These are phyloP conservation scores for Physella acuta DNA, from an alignment of 1,140 invertebrate genomes.

Conservation along the genomic window DNA sequence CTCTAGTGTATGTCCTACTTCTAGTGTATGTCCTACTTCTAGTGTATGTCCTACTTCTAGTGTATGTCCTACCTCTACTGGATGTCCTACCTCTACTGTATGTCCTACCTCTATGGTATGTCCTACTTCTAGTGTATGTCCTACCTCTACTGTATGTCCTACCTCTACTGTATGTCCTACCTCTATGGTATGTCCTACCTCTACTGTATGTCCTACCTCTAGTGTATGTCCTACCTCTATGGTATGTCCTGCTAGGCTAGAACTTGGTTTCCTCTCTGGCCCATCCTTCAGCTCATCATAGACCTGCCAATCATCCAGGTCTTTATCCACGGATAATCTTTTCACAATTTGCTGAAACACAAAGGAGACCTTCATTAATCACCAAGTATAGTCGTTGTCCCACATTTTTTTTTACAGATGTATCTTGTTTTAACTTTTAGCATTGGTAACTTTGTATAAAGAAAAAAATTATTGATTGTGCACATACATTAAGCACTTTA, in stretches of 20 bases:
- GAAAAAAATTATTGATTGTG: too few relatives aligned
- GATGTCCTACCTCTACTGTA: background rate
- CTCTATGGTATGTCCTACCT: background rate
- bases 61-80: background rate
- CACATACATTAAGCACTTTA: too few relatives aligned
- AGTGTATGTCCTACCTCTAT: conserved; percentile 2
- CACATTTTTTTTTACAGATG: too few relatives aligned
- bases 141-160: background rate
- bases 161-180: background rate
- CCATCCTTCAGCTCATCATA: conserved; percentile 36
- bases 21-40: background rate
- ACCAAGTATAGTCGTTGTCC: too few relatives aligned
- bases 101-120: background rate
- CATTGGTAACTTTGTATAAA: too few relatives aligned
- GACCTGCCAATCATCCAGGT: conserved; percentile 43
- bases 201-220: background rate
- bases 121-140: background rate
- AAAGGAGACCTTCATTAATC: background rate
- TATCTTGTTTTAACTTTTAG: too few relatives aligned
- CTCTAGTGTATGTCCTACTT: background rate
- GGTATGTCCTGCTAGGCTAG: background rate
- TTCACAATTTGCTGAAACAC: conserved; percentile 28
- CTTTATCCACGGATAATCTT: conserved; percentile 26
- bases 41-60: background rate
- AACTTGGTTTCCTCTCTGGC: conserved; percentile 4